Base-by-base conservation (phyloP, 2,113 vertebrate species). In the Mellivora capensis region DNA sequence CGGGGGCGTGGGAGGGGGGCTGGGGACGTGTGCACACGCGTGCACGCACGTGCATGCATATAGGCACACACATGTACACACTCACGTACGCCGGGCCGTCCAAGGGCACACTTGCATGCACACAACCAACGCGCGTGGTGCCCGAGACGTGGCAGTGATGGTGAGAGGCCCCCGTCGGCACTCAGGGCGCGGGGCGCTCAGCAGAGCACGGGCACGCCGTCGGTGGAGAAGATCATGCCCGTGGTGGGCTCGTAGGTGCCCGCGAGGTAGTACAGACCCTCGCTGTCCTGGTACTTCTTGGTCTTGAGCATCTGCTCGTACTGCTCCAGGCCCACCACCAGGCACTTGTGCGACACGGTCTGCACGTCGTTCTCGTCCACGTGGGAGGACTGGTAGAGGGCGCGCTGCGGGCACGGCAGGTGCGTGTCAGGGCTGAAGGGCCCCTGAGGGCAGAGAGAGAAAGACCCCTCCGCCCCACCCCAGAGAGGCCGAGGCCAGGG, bases 361-460 rank as follows among this genome's bases (percentile, higher is more conserved):
- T 99, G 99, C 97, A 99, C 99, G 7, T 99, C 99, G 0, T 99
- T 99, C 98, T 99, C 99, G 59, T 99, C 99, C 96, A 99, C 99
- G 6, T 99, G 99, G 3, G 99, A 99, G 21, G 99, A 99, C 99
- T 99, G 99, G 99, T 99, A 99, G 93, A 99, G 99, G 10, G 99
- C 99, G 0, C 99, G 99, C 99, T 99, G 99, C 1, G 6, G 96
- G 77, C 42, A 2, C 12, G 12, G 54, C 3, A 17, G 85, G 91
- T 0, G 4, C 54, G 39, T 12, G 31, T 69, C 81, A 94, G 91
- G 42, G 83, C 85, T 77, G 29, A 85, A 0, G 14, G 37, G 14
- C 87, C 61, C 44, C 2, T 17, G 47, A 42, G 47, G 67, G 39
- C 81, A 15, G 20, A 29, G 21, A 21, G 1, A 42, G 14, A 54